Conservation (phyloP, 1,140 invertebrate species). For the Drosophila insularis region DNA sequence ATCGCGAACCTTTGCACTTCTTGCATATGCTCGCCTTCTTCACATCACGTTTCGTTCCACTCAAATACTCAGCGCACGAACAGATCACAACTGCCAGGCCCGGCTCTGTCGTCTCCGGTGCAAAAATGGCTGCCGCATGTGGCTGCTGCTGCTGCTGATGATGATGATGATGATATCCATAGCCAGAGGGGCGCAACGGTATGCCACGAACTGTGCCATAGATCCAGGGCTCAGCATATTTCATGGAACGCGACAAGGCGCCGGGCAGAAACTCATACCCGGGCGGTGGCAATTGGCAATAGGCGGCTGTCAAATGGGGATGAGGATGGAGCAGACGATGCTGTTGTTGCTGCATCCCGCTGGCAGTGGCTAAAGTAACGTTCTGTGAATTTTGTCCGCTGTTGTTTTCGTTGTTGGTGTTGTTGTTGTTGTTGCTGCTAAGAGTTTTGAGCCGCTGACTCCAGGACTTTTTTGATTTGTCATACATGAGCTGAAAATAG, state of each 20-base stretch:
- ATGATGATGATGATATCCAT: slow-evolving; percentile 39
- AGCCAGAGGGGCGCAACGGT: slow-evolving; percentile 83
- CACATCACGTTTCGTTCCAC: slow-evolving; percentile 87
- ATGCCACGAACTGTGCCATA: slow-evolving; percentile 87
- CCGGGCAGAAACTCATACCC: slow-evolving; percentile 82
- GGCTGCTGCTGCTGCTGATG: slow-evolving; percentile 28
- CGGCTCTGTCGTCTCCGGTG: slow-evolving; percentile 72
- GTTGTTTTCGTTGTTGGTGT: background rate
- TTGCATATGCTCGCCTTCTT: slow-evolving; percentile 89
- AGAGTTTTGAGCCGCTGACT: slow-evolving; percentile 82
- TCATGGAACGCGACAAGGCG: slow-evolving; percentile 90
- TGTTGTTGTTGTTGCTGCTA: slow-evolving; percentile 73
- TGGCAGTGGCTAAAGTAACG: slow-evolving; percentile 57
- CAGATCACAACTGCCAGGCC: slow-evolving; percentile 87
- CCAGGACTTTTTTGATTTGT: slow-evolving; percentile 83
- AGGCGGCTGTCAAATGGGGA: slow-evolving; percentile 53
- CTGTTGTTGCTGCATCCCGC: slow-evolving; percentile 64
- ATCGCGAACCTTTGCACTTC: slow-evolving; percentile 90
- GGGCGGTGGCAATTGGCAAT: slow-evolving; percentile 56
- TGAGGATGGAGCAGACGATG: slow-evolving; percentile 49
- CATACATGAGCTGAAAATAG: slow-evolving; percentile 71
- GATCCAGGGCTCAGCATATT: slow-evolving; percentile 91
- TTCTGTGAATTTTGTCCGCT: slow-evolving; percentile 32
- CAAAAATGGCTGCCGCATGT: slow-evolving; percentile 84
- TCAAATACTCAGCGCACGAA: slow-evolving; percentile 89